Base-by-base conservation (phyloP, 1,140 invertebrate genomes). In the Amphibalanus amphitrite region DNA sequence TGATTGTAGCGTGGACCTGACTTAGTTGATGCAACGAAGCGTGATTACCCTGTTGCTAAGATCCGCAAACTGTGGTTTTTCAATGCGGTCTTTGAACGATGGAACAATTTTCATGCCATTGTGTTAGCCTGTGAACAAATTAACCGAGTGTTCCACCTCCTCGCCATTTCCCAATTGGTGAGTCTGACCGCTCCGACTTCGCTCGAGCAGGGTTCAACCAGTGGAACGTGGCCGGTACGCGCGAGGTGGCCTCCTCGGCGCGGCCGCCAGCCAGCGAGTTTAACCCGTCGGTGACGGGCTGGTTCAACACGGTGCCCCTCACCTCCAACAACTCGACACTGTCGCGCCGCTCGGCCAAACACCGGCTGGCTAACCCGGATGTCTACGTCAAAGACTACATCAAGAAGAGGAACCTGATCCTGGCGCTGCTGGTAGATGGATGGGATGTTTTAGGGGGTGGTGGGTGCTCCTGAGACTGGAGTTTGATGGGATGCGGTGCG, bases 311-410 rank as follows among this genome's bases (percentile, higher is more conserved):
- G 15, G 89, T 93, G 70, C 89, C 89, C 0, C 82, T 90, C 0
- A 86, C 85, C 0, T 75, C 74, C 30, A 83, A 84, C 8, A 88
- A 88, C 47, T 90, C 90, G 0, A 82, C 90, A 0, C 77, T 80
- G 33, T 90, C 89, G 33, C 92, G 91, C 80, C 83, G 90, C 23
- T 74, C 77, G 3, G 88, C 86, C 76, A 92, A 86, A 80, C 85
- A 84, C 74, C 80, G 81, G 73, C 83, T 83, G 76, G 75, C 75
- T 82, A 84, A 85, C 75, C 85, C 87, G 59, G 91, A 92, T 74
- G 86, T 87, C 8, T 91, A 92, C 78, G 89, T 94, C 33, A 95
- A 95, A 78, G 93, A 97, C 78, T 98, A 97, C 78, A 89, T 95
- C 67, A 90, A 91, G 79, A 98, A 97, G 78, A 83, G 96, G 71